These are phyloP conservation scores for Synanthedon vespiformis DNA, from an alignment of 2,888 invertebrate species.

Conservation along the genomic window DNA sequence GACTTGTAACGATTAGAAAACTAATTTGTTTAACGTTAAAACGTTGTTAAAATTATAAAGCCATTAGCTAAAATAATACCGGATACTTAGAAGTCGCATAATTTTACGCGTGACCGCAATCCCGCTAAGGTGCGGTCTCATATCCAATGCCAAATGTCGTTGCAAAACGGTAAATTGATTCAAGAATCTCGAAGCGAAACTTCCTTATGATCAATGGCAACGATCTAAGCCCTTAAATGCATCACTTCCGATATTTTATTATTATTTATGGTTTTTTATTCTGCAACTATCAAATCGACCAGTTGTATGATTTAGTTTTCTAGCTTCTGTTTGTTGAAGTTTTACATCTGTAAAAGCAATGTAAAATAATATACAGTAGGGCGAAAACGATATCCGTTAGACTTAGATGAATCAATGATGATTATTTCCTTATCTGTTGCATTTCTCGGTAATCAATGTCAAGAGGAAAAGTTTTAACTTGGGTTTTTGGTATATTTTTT, in stretches of 20 bases:
- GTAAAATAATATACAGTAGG: background rate
- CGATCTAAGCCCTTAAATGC: background rate
- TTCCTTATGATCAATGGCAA: background rate
- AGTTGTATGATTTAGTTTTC: too few species aligned
- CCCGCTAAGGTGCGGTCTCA: background rate
- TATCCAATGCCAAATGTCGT: background rate
- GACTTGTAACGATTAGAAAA: too few species aligned
- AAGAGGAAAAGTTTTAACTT: background rate
- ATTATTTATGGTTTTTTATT: too few species aligned
- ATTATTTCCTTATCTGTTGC: background rate
- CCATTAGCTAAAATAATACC: background rate
- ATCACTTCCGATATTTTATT: too few species aligned
- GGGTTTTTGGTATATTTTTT: background rate
- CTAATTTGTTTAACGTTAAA: too few species aligned
- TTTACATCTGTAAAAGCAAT: too few species aligned
- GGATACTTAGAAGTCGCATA: background rate
- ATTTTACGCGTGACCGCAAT: background rate
- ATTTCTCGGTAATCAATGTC: background rate
- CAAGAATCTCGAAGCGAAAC: background rate
- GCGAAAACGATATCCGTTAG: background rate
- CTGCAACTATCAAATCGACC: too few species aligned
- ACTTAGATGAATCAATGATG: background rate
- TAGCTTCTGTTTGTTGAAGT: too few species aligned
- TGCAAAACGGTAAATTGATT: background rate
- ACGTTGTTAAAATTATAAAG: too few species aligned